Evolutionary conservation across 2,888 invertebrate genomes (phyloP).

Genomic region (Leptodirus hochenwartii): DNA sequence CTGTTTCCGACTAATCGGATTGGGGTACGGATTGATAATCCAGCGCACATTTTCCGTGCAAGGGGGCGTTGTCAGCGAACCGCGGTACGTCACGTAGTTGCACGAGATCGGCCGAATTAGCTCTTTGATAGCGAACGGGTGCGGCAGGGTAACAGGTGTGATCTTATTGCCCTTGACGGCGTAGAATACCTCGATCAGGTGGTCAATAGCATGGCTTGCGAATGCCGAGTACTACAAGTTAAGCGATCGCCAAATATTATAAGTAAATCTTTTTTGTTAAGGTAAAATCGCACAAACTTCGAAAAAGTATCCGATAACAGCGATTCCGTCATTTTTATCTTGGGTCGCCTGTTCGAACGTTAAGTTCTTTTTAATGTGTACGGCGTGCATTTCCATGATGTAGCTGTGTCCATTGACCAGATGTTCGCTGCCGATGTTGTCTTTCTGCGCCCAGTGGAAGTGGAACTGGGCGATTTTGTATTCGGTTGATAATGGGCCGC

Average conservation of each 20-base stretch:
- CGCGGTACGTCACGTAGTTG: conserved; percentile 37
- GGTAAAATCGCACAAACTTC: no score
- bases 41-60: conserved; percentile 59
- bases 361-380: conserved; percentile 29
- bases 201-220: no score
- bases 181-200: no score
- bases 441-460: conserved; percentile 45
- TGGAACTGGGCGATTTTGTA: conserved; percentile 46
- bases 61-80: conserved; percentile 58
- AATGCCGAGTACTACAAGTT: no score
- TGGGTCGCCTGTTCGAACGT: conserved; percentile 11
- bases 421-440: conserved; percentile 46
- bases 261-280: no score
- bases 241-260: no score
- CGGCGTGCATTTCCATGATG: conserved; percentile 45
- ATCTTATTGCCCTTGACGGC: no score
- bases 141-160: no score
- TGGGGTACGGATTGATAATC: conserved; percentile 51
- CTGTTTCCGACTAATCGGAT: conserved; percentile 48
- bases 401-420: conserved; percentile 33
- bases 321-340: conserved; percentile 10
- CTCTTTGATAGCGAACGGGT: no score
- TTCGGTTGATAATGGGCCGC: conserved; percentile 38
- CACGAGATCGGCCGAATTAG: no score
- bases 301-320: conserved; percentile 13